Base-by-base conservation (phyloP, 2,113 vertebrate species). In the Phrynocephalus versicolor region DNA sequence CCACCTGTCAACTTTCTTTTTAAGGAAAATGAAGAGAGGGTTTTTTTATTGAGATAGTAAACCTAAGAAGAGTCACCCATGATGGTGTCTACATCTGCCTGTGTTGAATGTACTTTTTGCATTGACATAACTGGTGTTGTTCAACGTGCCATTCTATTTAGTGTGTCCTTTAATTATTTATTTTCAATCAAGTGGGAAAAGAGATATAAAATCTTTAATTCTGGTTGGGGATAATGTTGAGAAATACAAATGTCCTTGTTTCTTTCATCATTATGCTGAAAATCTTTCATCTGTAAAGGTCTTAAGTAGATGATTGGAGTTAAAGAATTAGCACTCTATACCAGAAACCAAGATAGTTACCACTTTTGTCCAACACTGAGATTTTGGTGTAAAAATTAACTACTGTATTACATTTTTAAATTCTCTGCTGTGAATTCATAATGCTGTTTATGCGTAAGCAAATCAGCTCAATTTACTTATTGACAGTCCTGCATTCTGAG, bases 401-500 rank as follows among this genome's bases (percentile, higher is more conserved):
- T 2, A 0, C 79, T 9, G 51, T 3, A 0, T 84, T 21, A 41
- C 2, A 0, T 84, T 21, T 45, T 1, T 33, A 0, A 69, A 79
- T 79, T 77, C 35, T 55, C 16, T 64, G 4, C 0, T 3, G 55
- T 35, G n/a, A 58, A 0, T 91, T 83, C 57, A 84, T 89, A 90
- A 92, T 83, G 84, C 91, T 76, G 89, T 57, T 80, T 37, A 55
- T n/a, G 88, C 85, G 23, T 83, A 60, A 81, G 60, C 39, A 83
- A 85, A 75, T 70, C 81, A 82, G 45, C 41, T 92, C 86, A 88
- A 51, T 89, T 85, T 39, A 60, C 79, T 0, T 33, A 0, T 0
- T 60, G 60, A 79, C 45, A 71, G 37, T 83, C 71, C 27, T 0
- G 2, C 81, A 74, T 90, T 93, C 89, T 94, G 89, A 88, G 85